Evolutionary conservation across 2,888 invertebrate genomes (phyloP).

Genomic region (Phoenoteleia sp.): DNA sequence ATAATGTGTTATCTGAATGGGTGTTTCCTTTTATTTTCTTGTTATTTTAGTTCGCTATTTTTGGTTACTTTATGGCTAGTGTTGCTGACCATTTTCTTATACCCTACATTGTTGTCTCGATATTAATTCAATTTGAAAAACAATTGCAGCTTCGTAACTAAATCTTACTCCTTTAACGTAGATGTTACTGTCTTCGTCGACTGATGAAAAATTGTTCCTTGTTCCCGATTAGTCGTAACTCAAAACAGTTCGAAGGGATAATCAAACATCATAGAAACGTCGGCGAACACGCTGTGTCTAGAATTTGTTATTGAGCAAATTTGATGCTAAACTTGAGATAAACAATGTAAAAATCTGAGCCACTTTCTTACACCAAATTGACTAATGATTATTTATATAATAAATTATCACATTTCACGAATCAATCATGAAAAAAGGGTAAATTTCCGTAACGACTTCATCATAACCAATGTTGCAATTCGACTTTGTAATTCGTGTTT

Average conservation of each 20-base stretch:
- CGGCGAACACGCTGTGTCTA: slow-evolving; percentile 26
- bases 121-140: slow-evolving; percentile 17
- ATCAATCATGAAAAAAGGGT: slow-evolving; percentile 4
- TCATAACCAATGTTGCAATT: background rate
- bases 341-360: slow-evolving; percentile 52
- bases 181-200: background rate
- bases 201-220: slow-evolving; percentile 25
- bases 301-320: slow-evolving; percentile 58
- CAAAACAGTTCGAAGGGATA: slow-evolving; percentile 4
- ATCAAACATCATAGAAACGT: slow-evolving; percentile 35
- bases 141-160: background rate
- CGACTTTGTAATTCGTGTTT: no score
- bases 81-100: slow-evolving; percentile 39
- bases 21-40: slow-evolving; percentile 8
- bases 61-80: slow-evolving; percentile 44
- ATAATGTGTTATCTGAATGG: slow-evolving; percentile 3
- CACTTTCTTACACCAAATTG: slow-evolving; percentile 44
- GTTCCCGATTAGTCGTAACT: background rate
- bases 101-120: slow-evolving; percentile 31
- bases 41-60: slow-evolving; percentile 20
- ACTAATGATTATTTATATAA: slow-evolving; percentile 30
- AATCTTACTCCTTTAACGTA: background rate
- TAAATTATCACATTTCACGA: slow-evolving; percentile 19
- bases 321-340: slow-evolving; percentile 26
- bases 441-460: slow-evolving; percentile 14